A percentile compares a stretch with the other conserved stretches of the same genome.
phyloP scores from a whole-genome alignment of 2,113 vertebrate species.

The Elanus axillaris region DNA sequence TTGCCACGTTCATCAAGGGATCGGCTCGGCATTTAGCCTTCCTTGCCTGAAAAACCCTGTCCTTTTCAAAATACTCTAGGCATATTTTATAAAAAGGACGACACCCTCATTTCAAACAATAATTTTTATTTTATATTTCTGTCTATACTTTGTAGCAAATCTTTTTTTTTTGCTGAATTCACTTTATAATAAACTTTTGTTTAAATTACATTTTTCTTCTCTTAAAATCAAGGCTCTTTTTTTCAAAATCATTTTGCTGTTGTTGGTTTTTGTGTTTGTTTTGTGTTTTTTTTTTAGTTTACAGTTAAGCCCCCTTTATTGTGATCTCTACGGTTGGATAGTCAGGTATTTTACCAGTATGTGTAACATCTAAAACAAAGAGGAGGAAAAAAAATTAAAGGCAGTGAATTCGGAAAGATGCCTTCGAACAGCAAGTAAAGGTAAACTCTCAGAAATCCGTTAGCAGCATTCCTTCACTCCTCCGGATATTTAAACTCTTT shows the following conservation, averaged over 20 bases:
- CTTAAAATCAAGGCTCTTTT: conserved; percentile 81
- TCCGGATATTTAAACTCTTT: background rate
- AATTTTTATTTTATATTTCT: conserved; percentile 92
- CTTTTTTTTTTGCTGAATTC: conserved; percentile 79
- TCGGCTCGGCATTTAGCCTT: background rate
- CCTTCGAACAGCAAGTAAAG: conserved; percentile 80
- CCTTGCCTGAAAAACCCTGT: background rate
- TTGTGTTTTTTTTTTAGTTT: conserved; percentile 69
- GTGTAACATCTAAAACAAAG: conserved; percentile 83
- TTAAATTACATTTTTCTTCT: conserved; percentile 85
- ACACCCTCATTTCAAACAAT: conserved; percentile 87
- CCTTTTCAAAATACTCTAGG: background rate
- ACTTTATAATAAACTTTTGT: conserved; percentile 86
- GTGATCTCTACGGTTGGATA: conserved; percentile 78
- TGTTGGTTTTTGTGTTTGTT: conserved; percentile 4
- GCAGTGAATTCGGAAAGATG: conserved; percentile 81
- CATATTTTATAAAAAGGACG: conserved; percentile 60
- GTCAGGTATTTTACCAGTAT: conserved; percentile 74
- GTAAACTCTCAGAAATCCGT: conserved; percentile 67
- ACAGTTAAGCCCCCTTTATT: conserved; percentile 79
- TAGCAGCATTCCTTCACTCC: conserved; percentile 55
- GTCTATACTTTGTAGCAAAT: conserved; percentile 90
- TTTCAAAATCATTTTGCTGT: conserved; percentile 72
- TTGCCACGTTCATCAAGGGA: background rate
- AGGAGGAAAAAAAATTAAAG: conserved; percentile 75